Evolutionary conservation across 2,888 invertebrate genomes (phyloP).

Genomic region (Synanthedon vespiformis): DNA sequence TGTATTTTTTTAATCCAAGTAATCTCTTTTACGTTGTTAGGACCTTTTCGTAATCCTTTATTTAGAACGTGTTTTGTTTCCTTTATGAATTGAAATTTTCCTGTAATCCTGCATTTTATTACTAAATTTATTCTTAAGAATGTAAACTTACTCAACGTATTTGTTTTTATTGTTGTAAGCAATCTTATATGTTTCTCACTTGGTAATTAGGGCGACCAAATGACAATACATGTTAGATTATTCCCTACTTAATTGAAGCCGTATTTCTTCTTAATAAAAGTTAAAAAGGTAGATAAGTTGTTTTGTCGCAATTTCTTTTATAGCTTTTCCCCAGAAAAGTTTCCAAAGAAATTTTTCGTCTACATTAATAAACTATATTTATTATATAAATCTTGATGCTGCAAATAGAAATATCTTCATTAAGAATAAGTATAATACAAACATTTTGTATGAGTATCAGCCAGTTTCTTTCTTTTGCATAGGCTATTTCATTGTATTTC

Average conservation of each 20-base stretch:
- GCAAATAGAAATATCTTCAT: no score
- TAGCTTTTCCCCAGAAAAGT: slow-evolving; percentile 28
- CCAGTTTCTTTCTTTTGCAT: no score
- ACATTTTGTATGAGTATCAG: no score
- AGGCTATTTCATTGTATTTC: no score
- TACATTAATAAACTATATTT: no score
- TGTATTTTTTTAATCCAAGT: no score
- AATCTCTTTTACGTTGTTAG: no score
- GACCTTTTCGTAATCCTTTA: background rate
- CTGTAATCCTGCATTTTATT: background rate
- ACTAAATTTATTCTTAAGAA: background rate
- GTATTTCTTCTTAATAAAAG: slow-evolving; percentile 14
- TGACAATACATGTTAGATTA: slow-evolving; percentile 66
- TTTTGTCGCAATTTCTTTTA: slow-evolving; percentile 21
- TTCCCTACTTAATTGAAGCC: slow-evolving; percentile 43
- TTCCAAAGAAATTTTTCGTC: slow-evolving; percentile 2
- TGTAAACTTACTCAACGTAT: background rate
- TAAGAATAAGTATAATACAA: no score
- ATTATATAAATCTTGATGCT: no score
- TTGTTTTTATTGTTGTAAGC: background rate
- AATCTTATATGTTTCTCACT: slow-evolving; percentile 62
- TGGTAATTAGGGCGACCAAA: slow-evolving; percentile 69
- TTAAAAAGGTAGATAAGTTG: slow-evolving; percentile 13
- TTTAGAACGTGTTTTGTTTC: background rate
- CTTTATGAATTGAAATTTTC: background rate